Percentiles rank a stretch among this genome's conserved stretches.
These are phyloP conservation scores for Hylaeus anthracinus DNA, from an alignment of 1,140 invertebrate genomes.

Conservation along the genomic window DNA sequence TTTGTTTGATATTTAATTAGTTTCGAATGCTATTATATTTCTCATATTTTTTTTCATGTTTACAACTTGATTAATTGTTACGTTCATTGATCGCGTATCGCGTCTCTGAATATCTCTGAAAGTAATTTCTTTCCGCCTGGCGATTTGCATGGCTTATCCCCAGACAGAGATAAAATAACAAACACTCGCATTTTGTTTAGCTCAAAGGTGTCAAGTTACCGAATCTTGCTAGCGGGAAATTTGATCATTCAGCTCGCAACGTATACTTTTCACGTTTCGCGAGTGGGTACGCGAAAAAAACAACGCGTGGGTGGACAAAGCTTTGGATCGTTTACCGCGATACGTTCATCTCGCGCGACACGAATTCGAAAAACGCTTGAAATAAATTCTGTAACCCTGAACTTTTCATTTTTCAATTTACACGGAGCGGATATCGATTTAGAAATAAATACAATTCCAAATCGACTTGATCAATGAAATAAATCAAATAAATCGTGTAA, in stretches of 20 bases:
- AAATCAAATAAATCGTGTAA: too few relatives aligned
- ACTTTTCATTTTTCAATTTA: too few relatives aligned
- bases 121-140: neutral
- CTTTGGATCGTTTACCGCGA: neutral
- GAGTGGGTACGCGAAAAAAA: slow-evolving; percentile 4
- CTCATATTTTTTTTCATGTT: neutral
- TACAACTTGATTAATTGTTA: too few relatives aligned
- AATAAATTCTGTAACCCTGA: too few relatives aligned
- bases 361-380: too few relatives aligned
- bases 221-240: slow-evolving; percentile 34
- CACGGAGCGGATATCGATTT: too few relatives aligned
- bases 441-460: too few relatives aligned
- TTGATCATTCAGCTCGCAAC: slow-evolving; percentile 14
- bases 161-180: neutral
- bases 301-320: neutral
- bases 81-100: too few relatives aligned
- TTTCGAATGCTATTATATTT: neutral
- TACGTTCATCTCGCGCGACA: too few relatives aligned
- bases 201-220: slow-evolving; percentile 6
- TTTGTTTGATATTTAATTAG: too few relatives aligned
- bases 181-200: neutral
- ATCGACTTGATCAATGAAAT: too few relatives aligned
- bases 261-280: neutral
- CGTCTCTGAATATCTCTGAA: neutral
- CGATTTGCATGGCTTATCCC: too few relatives aligned